Conservation (phyloP, 2,113 vertebrate species). For the Geothlypis trichas region DNA sequence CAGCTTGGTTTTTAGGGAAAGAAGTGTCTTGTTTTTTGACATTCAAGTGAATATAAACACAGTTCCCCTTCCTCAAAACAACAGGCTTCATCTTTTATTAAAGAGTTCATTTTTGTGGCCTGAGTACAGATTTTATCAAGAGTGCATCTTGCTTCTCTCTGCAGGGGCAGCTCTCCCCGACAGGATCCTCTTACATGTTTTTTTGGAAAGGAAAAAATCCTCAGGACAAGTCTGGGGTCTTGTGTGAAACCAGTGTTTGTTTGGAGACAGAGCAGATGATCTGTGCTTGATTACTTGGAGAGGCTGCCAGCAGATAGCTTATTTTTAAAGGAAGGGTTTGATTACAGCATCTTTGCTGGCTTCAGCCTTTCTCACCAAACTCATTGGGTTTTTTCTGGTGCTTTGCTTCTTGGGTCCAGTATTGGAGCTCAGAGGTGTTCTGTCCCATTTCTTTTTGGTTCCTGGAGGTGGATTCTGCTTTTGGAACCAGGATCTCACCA, state of each 20-base stretch:
- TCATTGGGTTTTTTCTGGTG: not conserved
- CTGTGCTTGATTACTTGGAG: conserved; percentile 3
- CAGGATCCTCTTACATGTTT: not conserved
- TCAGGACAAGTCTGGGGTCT: not conserved
- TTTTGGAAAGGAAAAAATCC: not conserved
- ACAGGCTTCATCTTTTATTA: not conserved
- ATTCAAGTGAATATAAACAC: not conserved
- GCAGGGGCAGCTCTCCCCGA: not conserved
- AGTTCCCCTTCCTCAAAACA: not conserved
- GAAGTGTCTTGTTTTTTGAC: not conserved
- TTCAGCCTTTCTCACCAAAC: not conserved
- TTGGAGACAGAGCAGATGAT: not conserved
- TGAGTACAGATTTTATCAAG: not conserved
- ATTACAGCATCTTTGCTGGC: not conserved
- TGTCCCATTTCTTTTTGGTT: not conserved
- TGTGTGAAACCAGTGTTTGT: not conserved
- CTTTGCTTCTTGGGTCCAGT: not conserved
- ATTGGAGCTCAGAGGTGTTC: not conserved
- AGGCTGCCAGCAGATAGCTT: not conserved
- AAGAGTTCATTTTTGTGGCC: not conserved
- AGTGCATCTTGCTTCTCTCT: not conserved
- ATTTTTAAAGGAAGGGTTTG: not conserved
- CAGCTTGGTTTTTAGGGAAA: not conserved
- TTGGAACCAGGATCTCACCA: not conserved
- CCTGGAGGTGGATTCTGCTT: not conserved